Evolutionary conservation across 2,113 vertebrate species (phyloP).

Genomic region (Sinocyclocheilus grahami): DNA sequence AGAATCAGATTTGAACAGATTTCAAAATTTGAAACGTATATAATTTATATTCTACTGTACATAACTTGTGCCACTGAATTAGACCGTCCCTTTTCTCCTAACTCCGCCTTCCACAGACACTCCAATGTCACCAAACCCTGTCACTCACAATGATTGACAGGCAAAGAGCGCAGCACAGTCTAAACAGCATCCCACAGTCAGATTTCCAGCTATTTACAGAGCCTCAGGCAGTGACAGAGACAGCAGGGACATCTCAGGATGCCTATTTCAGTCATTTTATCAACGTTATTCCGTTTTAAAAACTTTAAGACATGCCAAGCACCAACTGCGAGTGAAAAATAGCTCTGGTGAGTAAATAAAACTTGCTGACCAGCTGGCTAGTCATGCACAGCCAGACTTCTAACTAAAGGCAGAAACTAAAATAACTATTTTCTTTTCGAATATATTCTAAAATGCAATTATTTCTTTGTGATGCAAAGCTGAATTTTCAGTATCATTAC

Average conservation of each 20-base stretch:
- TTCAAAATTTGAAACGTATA: too few species aligned
- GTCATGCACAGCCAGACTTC: background rate
- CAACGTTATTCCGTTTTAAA: background rate
- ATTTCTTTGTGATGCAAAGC: background rate
- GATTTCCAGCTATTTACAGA: background rate
- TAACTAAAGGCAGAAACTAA: background rate
- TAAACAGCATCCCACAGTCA: background rate
- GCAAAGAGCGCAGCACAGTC: background rate
- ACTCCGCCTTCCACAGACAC: background rate
- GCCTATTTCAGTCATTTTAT: conserved; percentile 8
- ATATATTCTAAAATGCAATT: background rate
- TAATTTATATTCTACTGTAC: too few species aligned
- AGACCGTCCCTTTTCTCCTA: background rate
- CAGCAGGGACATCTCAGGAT: background rate
- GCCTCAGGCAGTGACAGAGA: background rate
- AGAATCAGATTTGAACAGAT: too few species aligned
- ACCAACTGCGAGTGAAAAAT: background rate
- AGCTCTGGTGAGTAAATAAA: conserved; percentile 6
- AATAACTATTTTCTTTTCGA: background rate
- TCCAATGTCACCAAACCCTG: background rate
- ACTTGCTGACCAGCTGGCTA: background rate
- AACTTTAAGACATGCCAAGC: conserved; percentile 3
- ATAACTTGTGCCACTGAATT: background rate
- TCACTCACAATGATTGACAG: conserved; percentile 9
- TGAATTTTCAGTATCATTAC: background rate